Base-by-base conservation (phyloP, 1,140 invertebrate species). In the Lutraria rhynchaena region DNA sequence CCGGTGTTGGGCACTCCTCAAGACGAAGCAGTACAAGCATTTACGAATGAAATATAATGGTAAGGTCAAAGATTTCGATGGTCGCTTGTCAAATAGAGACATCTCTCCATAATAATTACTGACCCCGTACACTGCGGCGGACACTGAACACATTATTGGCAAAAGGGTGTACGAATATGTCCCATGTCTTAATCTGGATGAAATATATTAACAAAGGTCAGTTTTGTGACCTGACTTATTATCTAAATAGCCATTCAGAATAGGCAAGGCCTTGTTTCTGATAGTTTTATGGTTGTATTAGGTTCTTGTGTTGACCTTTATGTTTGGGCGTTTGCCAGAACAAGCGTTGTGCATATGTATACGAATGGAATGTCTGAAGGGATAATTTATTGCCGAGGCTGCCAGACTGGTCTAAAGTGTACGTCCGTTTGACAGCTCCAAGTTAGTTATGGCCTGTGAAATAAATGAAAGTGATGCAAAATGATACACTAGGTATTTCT, bases 171-270 rank as follows among this genome's bases (percentile, higher is more conserved):
- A 80, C 41, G 17, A 80, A 80, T 60, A 70, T 44, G 63, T 33
- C 63, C 63, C 63, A 35, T 70, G 76, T 80, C 63, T 24, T 7
- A 9, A 13, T 17, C 22, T 33, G 44, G 22, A 33, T 77, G 55
- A 70, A 80, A 80, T 80, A 70, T 69, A 80, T 80, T 55, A 58
- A 22, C 27, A 22, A 24, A 46, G 63, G 76, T 80, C 76, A 67
- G 5, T 27, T 5, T 24, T 31, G 3, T 49, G 76, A 80, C 76
- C 76, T 29, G 22, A 57, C 24, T 63, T 57, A 55, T 80, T 80
- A 80, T 80, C 76, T 80, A 70, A 80, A 80, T 80, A 67, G 76
- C 76, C 76, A 80, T 80, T 80, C 58, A 24, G 35, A 37, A 37
- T 53, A 46, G 61, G 76, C 51, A 70, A 63, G 65, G 53, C 37